Evolutionary conservation across 2,113 vertebrate genomes (phyloP), one percentile per base, ranked within the genome.

Genomic region (Hippopotamus amphibius): DNA sequence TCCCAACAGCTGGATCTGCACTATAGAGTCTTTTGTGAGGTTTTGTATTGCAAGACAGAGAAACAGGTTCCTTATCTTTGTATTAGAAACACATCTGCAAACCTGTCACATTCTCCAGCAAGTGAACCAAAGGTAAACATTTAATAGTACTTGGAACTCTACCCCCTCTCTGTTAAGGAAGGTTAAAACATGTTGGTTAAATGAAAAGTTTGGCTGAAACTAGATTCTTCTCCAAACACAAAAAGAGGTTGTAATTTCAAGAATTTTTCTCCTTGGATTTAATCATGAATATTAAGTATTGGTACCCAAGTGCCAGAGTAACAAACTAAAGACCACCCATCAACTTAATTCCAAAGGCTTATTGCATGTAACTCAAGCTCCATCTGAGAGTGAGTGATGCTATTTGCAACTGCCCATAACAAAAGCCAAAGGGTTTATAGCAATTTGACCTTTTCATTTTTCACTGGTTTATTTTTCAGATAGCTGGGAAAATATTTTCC

Each of bases 271-370:
- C 91, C 96, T 99, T 99, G 99, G 99, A 99, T 99, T 99, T 99
- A 99, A 99, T 99, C 98, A 98, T 98, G 99, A 99, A 99, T 99
- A 99, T 99, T 99, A 99, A 99, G 99, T 99, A 99, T 98, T 98
- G 98, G 98, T 98, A 98, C 98, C 98, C 98, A 97, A 97, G 93
- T 87, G 98, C 98, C 97, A 98, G 90, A 98, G 96, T 95, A 98
- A 97, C 96, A 98, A 98, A 98, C 98, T 96, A 97, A 98, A 99
- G 99, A 99, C 99, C 99, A 99, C 99, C 99, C 99, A 99, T 98
- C 98, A 98, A 98, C 98, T 98, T 97, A 97, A 97, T 98, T 98
- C 96, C 97, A 48, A 92, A 97, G 97, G 98, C 97, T 97, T 98
- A 99, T 99, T 99, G 98, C 98, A 98, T 98, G 99, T 99, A 99